Conservation (phyloP, 37 sponge, comb jelly and placozoan species). For the Cliona cf. orientalis region DNA sequence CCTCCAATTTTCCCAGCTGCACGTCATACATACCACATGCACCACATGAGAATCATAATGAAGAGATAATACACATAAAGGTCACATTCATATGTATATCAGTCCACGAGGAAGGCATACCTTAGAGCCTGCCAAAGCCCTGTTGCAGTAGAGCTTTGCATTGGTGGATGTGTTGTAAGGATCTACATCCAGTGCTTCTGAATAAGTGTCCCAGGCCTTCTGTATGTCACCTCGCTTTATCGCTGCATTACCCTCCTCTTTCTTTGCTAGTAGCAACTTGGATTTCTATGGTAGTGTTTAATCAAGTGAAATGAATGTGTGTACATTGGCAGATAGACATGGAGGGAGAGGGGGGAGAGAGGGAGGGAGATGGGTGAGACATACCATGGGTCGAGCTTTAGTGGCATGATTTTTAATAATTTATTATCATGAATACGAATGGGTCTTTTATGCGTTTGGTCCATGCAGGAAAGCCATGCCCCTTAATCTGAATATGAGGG, state of each 20-base stretch:
- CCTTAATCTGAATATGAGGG: no score
- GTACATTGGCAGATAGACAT: not conserved
- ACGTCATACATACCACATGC: not conserved
- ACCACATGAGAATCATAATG: no score
- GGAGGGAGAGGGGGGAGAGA: not conserved
- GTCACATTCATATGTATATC: no score
- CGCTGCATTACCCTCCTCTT: constrained; percentile 88
- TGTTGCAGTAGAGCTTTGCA: constrained; percentile 94
- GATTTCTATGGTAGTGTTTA: no score
- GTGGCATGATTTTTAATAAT: no score
- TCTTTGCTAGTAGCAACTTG: constrained; percentile 79
- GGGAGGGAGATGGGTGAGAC: not conserved
- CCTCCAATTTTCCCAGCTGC: constrained; percentile 64
- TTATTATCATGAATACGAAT: not conserved
- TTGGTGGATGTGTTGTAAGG: constrained; percentile 85
- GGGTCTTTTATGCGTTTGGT: not conserved
- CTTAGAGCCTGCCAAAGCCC: constrained; percentile 88
- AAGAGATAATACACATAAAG: not conserved
- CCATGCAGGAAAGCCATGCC: no score
- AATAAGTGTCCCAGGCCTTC: constrained; percentile 79
- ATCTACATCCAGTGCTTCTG: constrained; percentile 89
- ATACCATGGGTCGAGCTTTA: not conserved
- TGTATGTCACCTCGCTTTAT: constrained; percentile 61
- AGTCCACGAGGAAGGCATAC: constrained; percentile 18
- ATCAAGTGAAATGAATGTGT: constrained; percentile 5